Conservation (phyloP, 2,113 vertebrate species). For the Gymnogyps californianus region DNA sequence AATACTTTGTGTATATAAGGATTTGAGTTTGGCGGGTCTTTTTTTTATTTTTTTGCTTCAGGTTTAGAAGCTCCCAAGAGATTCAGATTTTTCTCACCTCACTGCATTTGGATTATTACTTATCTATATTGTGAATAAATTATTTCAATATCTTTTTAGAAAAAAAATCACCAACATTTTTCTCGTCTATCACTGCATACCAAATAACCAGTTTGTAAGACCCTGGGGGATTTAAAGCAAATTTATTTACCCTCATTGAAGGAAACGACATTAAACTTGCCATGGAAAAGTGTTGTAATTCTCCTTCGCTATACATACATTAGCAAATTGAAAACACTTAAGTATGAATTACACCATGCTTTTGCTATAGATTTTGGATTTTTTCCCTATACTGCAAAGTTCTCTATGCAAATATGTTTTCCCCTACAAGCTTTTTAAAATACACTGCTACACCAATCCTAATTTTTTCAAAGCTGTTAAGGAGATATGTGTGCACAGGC, state of each 20-base stretch:
- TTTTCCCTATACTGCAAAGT: neutral
- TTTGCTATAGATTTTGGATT: neutral
- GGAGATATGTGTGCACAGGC: neutral
- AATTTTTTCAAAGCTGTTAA: neutral
- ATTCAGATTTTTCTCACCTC: neutral
- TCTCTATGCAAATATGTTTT: neutral
- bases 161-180: neutral
- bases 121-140: slow-evolving; percentile 11
- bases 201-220: neutral
- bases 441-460: neutral
- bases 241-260: slow-evolving; percentile 52
- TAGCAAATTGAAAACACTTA: slow-evolving; percentile 16
- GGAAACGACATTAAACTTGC: neutral
- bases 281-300: neutral
- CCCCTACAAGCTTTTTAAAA: neutral
- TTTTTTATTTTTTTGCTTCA: neutral
- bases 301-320: neutral
- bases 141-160: slow-evolving; percentile 13
- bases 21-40: neutral
- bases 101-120: slow-evolving; percentile 28
- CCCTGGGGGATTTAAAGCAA: slow-evolving; percentile 25
- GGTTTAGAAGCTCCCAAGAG: slow-evolving; percentile 35
- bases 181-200: neutral
- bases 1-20: neutral
- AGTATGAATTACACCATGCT: neutral